A percentile compares a stretch with the other conserved stretches of the same genome.
phyloP scores from a whole-genome alignment of 2,888 invertebrate genomes.

The Epirrita christyi region DNA sequence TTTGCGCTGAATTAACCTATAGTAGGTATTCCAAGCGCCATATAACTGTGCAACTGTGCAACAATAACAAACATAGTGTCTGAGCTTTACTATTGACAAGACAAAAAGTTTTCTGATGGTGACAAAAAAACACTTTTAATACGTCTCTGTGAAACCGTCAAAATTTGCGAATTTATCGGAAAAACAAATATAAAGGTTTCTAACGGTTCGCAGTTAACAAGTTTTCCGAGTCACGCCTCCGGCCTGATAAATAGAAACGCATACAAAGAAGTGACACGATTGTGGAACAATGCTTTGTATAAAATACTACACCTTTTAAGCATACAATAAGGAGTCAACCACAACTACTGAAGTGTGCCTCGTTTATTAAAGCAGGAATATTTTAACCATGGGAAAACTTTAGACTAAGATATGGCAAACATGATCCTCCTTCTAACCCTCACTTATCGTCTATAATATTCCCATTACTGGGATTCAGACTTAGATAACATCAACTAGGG shows the following conservation, averaged over 20 bases:
- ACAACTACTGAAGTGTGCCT: conserved; percentile 19
- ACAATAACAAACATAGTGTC: too few relatives aligned
- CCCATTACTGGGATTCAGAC: too few relatives aligned
- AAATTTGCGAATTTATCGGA: conserved; percentile 14
- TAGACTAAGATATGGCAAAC: not conserved
- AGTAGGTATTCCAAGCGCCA: too few relatives aligned
- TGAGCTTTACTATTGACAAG: too few relatives aligned
- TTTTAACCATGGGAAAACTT: not conserved
- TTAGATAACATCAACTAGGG: too few relatives aligned
- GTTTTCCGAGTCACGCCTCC: conserved; percentile 55
- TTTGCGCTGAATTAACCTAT: too few relatives aligned
- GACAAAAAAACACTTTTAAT: not conserved
- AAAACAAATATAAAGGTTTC: conserved; percentile 15
- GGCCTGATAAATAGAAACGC: conserved; percentile 50
- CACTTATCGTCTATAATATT: too few relatives aligned
- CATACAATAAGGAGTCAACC: conserved; percentile 22
- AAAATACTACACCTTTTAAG: conserved; percentile 24
- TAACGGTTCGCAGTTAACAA: conserved; percentile 52
- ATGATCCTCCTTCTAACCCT: not conserved
- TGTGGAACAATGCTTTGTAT: conserved; percentile 39
- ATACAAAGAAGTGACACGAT: conserved; percentile 52
- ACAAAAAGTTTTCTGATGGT: too few relatives aligned
- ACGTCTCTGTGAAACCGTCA: conserved; percentile 1
- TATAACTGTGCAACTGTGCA: too few relatives aligned
- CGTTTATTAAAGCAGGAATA: conserved; percentile 8